Evolutionary conservation across 23 tunicate species (phyloP), one percentile per base, ranked within the genome.

Genomic region (Trididemnum miniatum): DNA sequence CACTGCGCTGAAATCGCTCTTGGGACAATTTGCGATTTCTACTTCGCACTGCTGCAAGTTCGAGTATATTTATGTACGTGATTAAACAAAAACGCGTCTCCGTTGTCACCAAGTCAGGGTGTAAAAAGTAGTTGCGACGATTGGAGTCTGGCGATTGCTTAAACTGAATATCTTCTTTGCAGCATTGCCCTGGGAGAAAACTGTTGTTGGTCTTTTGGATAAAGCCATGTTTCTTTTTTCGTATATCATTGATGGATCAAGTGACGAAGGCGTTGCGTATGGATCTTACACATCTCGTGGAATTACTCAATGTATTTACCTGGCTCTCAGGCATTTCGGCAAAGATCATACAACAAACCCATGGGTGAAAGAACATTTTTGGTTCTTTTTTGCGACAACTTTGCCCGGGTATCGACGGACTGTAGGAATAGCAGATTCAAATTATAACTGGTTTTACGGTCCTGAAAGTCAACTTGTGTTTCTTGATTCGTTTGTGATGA

Each of bases 391-490:
- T 60, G 90, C 96, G n/a, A 96, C 99, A 22, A 65, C 82, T 3
- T 20, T 96, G 72, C 95, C 95, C 4, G 95, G 95, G 25, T 96
- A 72, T 66, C 95, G 91, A 65, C 86, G 96, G 1, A 75, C 99
- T 1, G 88, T 96, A 25, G 99, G 99, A 24, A 85, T 89, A 35
- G 97, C 89, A 0, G 99, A 96, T 59, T 80, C 92, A 9, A 91
- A 87, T 59, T 76, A 82, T 50, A 96, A 96, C 71, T 96, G 99
- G 99, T 90, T 91, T 54, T 96, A 96, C 72, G 99, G 99, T 22
- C 99, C 99, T 7, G 97, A 96, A 65, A 80, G 92, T 33, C 99
- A 96, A 51, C 49, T 96, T 71, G 88, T 89, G 66, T 96, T 96
- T 38, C 59, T 96, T 25, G 99, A 89, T 59, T 72, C 91, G 1